Evolutionary conservation across 2,113 vertebrate species (phyloP), one percentile per base, ranked within the genome.

Genomic region (Podarcis cretensis): DNA sequence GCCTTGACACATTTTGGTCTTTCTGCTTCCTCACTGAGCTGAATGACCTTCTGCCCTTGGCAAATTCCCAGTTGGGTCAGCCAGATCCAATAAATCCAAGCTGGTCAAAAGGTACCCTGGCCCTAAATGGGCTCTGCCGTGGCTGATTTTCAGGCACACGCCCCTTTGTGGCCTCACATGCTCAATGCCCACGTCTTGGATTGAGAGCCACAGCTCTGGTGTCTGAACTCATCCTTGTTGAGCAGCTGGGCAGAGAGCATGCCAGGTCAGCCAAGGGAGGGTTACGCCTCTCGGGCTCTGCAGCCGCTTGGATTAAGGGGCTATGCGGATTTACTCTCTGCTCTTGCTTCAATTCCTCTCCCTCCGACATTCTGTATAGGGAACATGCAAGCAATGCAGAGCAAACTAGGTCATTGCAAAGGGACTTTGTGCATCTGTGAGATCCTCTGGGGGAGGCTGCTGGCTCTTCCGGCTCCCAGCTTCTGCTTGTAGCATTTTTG

Each of bases 271-370:
- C 83, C 84, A 66, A 32, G 0, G 4, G 1, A 83, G 85, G 77
- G 0, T 54, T 2, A 71, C 92, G 0, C 94, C 94, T 93, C 8
- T 27, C 2, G 48, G 65, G 65, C 89, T 87, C 71, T 27, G 0
- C 90, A 81, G 91, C 90, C 81, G 63, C 88, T 87, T 30, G 95
- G 95, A 96, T 96, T 96, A 96, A 94, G 92, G 92, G 90, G 91
- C 86, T 1, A 10, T 6, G 1, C 16, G 93, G 95, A 95, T 96
- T 96, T 95, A 94, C 21, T 75, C 85, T 76, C 86, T 0, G 0
- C 88, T 92, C 43, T 88, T 37, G 83, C 92, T 88, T 90, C 93
- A 54, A 81, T 84, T 80, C 32, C 13, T 71, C 90, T 83, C 83
- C 85, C 85, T 35, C 2, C 0, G 74, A 59, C 88, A 59, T 81